Evolutionary conservation across 2,888 invertebrate genomes (phyloP), one percentile per base, ranked within the genome.

Genomic region (Acronicta aceris): DNA sequence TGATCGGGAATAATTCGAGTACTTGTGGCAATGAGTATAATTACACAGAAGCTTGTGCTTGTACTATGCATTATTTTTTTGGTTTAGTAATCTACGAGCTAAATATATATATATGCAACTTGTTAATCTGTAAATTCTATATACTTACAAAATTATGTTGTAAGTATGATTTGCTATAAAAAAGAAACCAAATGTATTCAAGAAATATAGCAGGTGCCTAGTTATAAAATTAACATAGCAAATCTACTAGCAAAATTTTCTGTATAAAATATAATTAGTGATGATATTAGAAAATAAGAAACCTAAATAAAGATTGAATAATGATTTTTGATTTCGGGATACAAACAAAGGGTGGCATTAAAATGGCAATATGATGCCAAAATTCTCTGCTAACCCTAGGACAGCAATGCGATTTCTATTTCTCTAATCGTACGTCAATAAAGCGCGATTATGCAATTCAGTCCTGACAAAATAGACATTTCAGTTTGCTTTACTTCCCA

Each of bases 211-310:
- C n/a, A n/a, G n/a, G n/a, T n/a, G n/a, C n/a, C n/a, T 40, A 47
- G 21, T 47, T 12, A 6, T n/a, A 42, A 50, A 25, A 47, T 9
- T 38, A 27, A 10, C 10, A 43, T 27, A 50, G 40, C 12, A 53
- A 61, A 33, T 36, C 43, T 52, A 64, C 52, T 59, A 65, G n/a
- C 61, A 48, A 67, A 75, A 66, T 59, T 73, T 17, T 33, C 27
- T 63, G 62, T 73, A 55, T 57, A 65, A 69, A 54, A 51, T 70
- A 47, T 69, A 64, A 36, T 70, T 54, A 47, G 25, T 57, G 16
- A 15, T 45, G 16, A 15, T 45, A n/a, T 47, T 60, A 60, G 55
- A 56, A 43, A 68, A 65, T 65, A 71, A 72, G 62, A 76, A 54
- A 48, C 40, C 48, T 65, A n/a, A n/a, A n/a, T 21, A n/a, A 50